Evolutionary conservation across 2,888 invertebrate genomes (phyloP), one percentile per base, ranked within the genome.

Genomic region (Yponomeuta malinellus): DNA sequence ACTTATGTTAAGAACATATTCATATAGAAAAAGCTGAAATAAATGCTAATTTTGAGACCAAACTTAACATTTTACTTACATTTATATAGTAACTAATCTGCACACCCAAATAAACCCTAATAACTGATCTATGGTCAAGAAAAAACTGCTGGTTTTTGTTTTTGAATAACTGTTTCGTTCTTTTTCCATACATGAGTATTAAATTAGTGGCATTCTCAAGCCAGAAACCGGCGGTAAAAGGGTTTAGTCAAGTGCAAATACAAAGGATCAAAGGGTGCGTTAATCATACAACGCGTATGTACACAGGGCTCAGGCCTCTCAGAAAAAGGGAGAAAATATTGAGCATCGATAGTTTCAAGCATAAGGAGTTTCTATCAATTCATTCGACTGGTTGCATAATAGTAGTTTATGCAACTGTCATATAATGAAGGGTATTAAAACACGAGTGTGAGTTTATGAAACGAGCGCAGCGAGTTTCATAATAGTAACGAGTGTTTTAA

Each of bases 21-120:
- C 4, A 64, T 33, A 1, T 4, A n/a, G 29, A 29, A 33, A n/a
- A 15, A 43, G n/a, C 68, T 43, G 23, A 68, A 43, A 68, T 68
- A 68, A 68, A 68, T 68, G 68, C 68, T 23, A 68, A 68, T 68
- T 68, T 68, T 68, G 68, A 68, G 68, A 68, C 68, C 68, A 48
- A 68, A 68, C 15, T 68, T 48, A 23, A 67, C 29, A 65, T 29
- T 31, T 64, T 10, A 65, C 37, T 37, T 43, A 48, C 9, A 68
- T 0, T 33, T 33, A 5, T 66, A n/a, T 33, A 9, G 10, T 66
- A 31, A 66, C 8, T 43, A 37, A 33, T 15, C 33, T 23, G 23
- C 23, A 31, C 15, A 12, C 29, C 10, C n/a, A 63, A 10, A 63
- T 29, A 63, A 10, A 63, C 8, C 23, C 23, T 23, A 23, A 23